Base-by-base conservation (phyloP, 2,113 vertebrate species). In the Eurystomus gularis region DNA sequence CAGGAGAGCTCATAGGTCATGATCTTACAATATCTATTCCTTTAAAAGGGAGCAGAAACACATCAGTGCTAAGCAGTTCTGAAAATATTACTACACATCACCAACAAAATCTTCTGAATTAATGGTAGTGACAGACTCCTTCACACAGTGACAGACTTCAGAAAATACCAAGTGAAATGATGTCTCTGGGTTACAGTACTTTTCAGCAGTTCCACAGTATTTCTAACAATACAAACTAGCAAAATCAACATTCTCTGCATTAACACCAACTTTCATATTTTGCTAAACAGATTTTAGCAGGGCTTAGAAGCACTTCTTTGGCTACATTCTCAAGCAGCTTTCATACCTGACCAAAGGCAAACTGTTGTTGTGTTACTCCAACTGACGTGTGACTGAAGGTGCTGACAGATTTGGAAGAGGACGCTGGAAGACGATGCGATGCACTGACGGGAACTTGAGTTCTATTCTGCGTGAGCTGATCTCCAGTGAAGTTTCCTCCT, bases 341-440 rank as follows among this genome's bases (percentile, higher is more conserved):
- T 51, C 64, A 37, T 98, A 98, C 98, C 98, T 98, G 98, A 80
- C 97, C 96, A 93, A 98, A 98, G 82, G 98, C 88, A 29, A 97
- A 97, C 55, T 97, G 97, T 5, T 98, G 97, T 25, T 98, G 98
- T 3, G 97, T 92, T 70, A 97, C 97, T 86, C 97, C 84, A 85
- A 88, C 76, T 58, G 98, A 95, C 1, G 97, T 57, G 86, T 94
- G 96, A 84, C 97, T 98, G 33, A 98, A 98, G 88, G 98, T 97
- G 96, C 98, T 97, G 84, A 92, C 51, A 39, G 98, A 82, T 93
- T 98, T 98, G 96, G 99, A 99, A 96, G 98, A 98, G 77, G 98
- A 97, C 87, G 98, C 98, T 90, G 99, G 99, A 98, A 99, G 98
- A 97, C 98, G 99, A 98, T 99, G 99, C 3, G 98, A 98, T 2